A percentile compares a stretch with the other conserved stretches of the same genome.
Evolutionary conservation across 1,140 invertebrate species (phyloP).

Genomic region (Diachasmimorpha longicaudata): DNA sequence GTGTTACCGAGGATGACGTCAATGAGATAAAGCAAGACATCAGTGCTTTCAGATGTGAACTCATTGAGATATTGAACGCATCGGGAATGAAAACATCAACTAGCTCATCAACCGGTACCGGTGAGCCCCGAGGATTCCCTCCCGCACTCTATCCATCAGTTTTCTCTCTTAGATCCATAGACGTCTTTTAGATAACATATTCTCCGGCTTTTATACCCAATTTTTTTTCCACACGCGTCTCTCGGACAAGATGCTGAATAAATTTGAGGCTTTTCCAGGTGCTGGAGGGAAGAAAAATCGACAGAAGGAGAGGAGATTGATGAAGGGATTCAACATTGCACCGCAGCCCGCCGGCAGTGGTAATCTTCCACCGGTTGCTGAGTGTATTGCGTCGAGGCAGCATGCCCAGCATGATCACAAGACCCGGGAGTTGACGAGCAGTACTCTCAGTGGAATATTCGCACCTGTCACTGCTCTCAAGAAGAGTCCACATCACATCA

Average conservation of each 20-base stretch:
- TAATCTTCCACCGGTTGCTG: conserved; percentile 75
- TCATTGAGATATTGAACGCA: conserved; percentile 93
- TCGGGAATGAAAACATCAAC: conserved; percentile 91
- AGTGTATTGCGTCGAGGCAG: conserved; percentile 75
- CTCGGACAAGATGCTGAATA: neutral
- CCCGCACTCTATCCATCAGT: conserved; percentile 18
- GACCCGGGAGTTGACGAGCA: conserved; percentile 57
- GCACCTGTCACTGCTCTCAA: conserved; percentile 47
- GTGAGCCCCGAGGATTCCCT: conserved; percentile 54
- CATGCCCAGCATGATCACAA: conserved; percentile 61
- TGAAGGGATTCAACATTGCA: conserved; percentile 94
- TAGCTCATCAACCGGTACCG: conserved; percentile 74
- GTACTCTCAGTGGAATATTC: conserved; percentile 59
- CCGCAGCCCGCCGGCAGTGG: conserved; percentile 67
- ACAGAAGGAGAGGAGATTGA: conserved; percentile 87
- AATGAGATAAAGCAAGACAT: conserved; percentile 99
- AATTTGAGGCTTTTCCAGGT: conserved; percentile 66
- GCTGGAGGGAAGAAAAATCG: conserved; percentile 92
- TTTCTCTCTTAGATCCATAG: neutral
- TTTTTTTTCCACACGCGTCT: neutral
- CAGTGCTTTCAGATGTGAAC: conserved; percentile 90
- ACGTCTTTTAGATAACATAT: neutral
- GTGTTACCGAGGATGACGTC: conserved; percentile 98
- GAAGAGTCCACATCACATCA: conserved; percentile 70
- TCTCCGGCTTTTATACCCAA: neutral